A percentile compares a stretch with the other conserved stretches of the same genome.
These are phyloP conservation scores for Scolopax bukidnonensis DNA, from an alignment of 2,797 vertebrate species.

Conservation along the genomic window DNA sequence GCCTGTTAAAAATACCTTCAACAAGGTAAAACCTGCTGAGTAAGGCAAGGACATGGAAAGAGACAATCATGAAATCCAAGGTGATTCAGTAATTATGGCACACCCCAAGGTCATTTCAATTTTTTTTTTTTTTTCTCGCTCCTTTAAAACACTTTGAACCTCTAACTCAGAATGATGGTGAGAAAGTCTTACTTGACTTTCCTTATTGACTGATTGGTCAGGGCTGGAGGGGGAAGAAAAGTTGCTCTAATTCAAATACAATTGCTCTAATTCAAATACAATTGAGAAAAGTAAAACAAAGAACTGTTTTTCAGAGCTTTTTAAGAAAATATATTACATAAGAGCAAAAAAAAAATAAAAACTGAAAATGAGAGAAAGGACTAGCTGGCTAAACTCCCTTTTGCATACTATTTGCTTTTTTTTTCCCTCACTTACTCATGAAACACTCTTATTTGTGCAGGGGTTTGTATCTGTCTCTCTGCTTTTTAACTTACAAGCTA, in stretches of 20 bases:
- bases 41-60: not conserved
- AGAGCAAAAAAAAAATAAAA: not conserved
- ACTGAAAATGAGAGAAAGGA: not conserved
- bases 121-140: not conserved
- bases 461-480: not conserved
- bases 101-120: not conserved
- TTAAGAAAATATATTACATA: not conserved
- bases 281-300: not conserved
- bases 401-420: not conserved
- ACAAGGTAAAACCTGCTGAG: constrained; percentile 24
- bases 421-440: not conserved
- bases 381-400: not conserved
- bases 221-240: not conserved
- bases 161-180: not conserved
- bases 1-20: constrained; percentile 32
- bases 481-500: not conserved
- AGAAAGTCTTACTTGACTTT: not conserved
- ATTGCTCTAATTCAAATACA: not conserved
- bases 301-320: not conserved
- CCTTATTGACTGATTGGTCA: no score
- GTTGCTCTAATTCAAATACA: not conserved
- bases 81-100: not conserved
- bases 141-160: not conserved
- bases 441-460: accelerated
- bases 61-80: not conserved